A percentile compares a stretch with the other conserved stretches of the same genome.
These are phyloP conservation scores for Antedon bifida DNA, from an alignment of 35 echinoderm and acorn worm genomes.

Conservation along the genomic window DNA sequence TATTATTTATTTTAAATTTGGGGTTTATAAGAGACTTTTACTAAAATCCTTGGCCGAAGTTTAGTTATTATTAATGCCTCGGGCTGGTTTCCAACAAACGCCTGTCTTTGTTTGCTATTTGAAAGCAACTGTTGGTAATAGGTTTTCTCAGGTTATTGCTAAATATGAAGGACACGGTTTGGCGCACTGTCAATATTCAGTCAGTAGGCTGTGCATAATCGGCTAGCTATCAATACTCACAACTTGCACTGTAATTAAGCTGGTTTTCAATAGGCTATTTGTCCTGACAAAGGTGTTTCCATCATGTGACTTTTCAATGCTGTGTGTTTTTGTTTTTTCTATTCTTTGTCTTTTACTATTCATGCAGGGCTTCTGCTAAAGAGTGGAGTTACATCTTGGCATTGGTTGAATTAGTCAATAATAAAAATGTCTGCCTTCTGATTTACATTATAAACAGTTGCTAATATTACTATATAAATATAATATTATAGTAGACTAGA, in stretches of 20 bases:
- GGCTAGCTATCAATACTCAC: not conserved
- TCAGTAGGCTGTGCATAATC: not conserved
- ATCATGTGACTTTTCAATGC: not conserved
- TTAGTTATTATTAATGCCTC: not conserved
- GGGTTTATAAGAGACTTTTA: not conserved
- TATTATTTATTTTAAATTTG: not conserved
- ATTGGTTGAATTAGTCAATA: not conserved
- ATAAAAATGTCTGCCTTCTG: not conserved
- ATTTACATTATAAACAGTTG: too few species aligned
- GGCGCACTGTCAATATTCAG: not conserved
- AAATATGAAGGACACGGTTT: not conserved
- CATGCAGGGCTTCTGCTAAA: not conserved
- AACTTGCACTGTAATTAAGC: not conserved
- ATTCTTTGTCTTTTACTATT: not conserved
- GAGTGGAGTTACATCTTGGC: not conserved
- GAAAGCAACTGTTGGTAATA: not conserved
- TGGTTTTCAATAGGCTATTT: not conserved
- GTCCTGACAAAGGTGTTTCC: not conserved
- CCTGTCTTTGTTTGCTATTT: not conserved
- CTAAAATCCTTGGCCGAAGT: not conserved
- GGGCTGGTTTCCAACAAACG: not conserved
- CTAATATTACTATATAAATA: too few species aligned
- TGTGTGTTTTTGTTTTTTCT: not conserved
- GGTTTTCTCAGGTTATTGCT: not conserved
- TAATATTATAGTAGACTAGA: too few species aligned